Conservation (phyloP, 1,140 invertebrate genomes). For the Papilio helenus region DNA sequence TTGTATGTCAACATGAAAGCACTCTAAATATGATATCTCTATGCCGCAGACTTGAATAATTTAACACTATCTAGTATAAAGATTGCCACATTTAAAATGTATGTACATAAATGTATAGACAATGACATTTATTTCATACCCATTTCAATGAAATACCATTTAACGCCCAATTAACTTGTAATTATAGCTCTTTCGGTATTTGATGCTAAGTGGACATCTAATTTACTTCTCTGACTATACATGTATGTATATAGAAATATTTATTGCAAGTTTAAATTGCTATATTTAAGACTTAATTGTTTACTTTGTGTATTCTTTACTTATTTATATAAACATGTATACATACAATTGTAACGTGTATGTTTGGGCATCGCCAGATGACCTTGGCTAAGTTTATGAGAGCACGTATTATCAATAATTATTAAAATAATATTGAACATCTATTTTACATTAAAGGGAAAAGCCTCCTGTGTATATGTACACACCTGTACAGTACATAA, state of each 20-base stretch:
- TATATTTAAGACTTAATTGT: slow-evolving; percentile 34
- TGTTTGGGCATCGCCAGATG: no score
- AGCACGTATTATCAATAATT: no score
- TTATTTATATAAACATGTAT: background rate
- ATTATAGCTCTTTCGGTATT: background rate
- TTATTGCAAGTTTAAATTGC: slow-evolving; percentile 54
- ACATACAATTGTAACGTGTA: background rate
- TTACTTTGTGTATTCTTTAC: background rate
- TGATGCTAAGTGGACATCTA: background rate
- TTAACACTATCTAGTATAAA: slow-evolving; percentile 46
- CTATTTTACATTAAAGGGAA: no score
- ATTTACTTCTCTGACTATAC: background rate
- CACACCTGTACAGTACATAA: background rate
- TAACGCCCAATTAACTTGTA: background rate
- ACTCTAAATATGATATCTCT: slow-evolving; percentile 42
- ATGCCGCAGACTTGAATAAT: slow-evolving; percentile 26
- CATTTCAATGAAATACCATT: background rate
- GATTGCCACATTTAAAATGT: slow-evolving; percentile 48
- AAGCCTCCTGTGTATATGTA: no score
- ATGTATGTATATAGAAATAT: slow-evolving; percentile 43
- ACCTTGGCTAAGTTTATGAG: no score
- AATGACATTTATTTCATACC: background rate
- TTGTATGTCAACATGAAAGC: background rate
- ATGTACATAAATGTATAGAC: slow-evolving; percentile 34
- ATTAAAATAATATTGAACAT: no score